Conservation (phyloP, 1,140 invertebrate species). For the Trichonephila inaurata region DNA sequence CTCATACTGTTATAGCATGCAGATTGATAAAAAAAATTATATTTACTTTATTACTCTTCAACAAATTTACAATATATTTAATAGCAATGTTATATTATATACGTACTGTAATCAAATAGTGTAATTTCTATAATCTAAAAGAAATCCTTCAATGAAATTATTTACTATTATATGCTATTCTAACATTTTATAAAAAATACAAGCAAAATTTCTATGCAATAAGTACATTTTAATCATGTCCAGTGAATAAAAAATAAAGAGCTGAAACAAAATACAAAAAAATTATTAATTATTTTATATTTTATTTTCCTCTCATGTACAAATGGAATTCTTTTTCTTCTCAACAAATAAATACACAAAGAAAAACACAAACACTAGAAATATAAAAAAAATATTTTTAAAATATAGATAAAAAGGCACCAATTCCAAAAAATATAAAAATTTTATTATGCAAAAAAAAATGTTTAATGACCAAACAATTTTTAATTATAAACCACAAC, state of each 20-base stretch:
- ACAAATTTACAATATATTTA: too few relatives aligned
- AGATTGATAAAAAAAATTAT: too few relatives aligned
- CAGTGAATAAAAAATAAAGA: neutral
- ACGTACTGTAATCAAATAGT: too few relatives aligned
- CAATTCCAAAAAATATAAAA: constrained; percentile 19
- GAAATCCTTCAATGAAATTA: too few relatives aligned
- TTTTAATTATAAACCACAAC: neutral
- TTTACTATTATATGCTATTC: too few relatives aligned
- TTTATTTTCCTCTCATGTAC: constrained; percentile 23
- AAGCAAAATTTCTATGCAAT: too few relatives aligned
- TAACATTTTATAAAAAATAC: too few relatives aligned
- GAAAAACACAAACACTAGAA: neutral
- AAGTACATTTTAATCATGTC: neutral
- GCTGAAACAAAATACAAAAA: neutral
- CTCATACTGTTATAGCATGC: too few relatives aligned
- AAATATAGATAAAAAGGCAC: neutral
- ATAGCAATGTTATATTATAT: too few relatives aligned
- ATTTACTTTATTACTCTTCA: too few relatives aligned
- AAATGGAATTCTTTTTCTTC: neutral
- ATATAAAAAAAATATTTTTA: neutral
- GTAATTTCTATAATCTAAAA: too few relatives aligned
- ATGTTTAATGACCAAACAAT: constrained; percentile 1
- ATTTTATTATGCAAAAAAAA: neutral
- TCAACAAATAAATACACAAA: neutral
- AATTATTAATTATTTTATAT: neutral